Conservation (phyloP, 2,797 vertebrate genomes). For the Catostomus latipinnis region DNA sequence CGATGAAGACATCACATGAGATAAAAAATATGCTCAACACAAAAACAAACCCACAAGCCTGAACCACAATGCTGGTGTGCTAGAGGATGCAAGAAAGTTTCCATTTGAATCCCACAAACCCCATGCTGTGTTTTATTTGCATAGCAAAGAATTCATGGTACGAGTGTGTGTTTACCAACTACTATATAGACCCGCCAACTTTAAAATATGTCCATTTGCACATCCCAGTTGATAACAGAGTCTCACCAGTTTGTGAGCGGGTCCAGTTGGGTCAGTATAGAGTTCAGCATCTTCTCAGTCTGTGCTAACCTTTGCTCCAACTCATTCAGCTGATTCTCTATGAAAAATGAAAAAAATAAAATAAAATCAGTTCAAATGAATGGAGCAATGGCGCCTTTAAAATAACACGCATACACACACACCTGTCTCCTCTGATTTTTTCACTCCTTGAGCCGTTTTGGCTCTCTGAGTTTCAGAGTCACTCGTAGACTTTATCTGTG, state of each 20-base stretch:
- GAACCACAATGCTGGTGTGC: neutral
- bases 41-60: neutral
- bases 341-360: constrained; percentile 33
- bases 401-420: constrained; percentile 41
- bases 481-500: constrained; percentile 85
- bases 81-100: neutral
- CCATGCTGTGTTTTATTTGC: no score
- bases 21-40: neutral
- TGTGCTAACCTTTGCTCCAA: constrained; percentile 87
- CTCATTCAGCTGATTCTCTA: constrained; percentile 89
- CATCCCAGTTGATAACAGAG: neutral
- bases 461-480: constrained; percentile 74
- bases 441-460: constrained; percentile 78
- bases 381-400: no score
- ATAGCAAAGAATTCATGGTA: no score
- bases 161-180: no score
- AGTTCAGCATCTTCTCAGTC: constrained; percentile 91
- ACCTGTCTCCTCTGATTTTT: constrained; percentile 86
- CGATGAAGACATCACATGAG: neutral
- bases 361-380: neutral
- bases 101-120: no score
- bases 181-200: no score
- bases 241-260: constrained; percentile 90
- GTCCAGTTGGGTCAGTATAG: constrained; percentile 89
- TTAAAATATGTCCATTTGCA: no score